Percentiles rank a stretch among this genome's conserved stretches.
These are phyloP conservation scores for Malthinus flaveolus DNA, from an alignment of 2,888 invertebrate genomes.

Conservation along the genomic window DNA sequence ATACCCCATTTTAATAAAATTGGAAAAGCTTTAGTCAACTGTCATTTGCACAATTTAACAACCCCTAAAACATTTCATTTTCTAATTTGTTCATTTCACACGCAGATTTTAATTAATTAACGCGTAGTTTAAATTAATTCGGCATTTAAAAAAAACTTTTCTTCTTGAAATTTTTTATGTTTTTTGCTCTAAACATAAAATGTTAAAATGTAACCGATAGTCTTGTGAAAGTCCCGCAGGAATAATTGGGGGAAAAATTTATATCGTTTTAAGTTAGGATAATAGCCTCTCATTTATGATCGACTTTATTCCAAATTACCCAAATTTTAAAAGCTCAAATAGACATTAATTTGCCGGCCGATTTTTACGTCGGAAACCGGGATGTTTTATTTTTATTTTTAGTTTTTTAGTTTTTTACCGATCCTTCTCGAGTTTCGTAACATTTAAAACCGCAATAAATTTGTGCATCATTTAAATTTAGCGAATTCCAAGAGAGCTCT, in stretches of 20 bases:
- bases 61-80: conserved; percentile 19
- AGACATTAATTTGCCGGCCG: background rate
- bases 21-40: conserved; percentile 6
- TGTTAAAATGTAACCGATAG: background rate
- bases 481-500: conserved; percentile 48
- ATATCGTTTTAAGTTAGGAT: background rate
- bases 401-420: background rate
- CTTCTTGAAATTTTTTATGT: background rate
- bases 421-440: background rate
- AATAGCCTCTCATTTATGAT: background rate
- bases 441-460: background rate
- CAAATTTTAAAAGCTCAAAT: conserved; percentile 1
- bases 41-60: conserved; percentile 14
- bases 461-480: conserved; percentile 19
- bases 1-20: background rate
- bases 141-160: background rate
- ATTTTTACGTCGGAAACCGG: background rate
- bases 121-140: conserved; percentile 22
- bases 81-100: conserved; percentile 23
- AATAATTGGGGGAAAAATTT: background rate
- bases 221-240: background rate
- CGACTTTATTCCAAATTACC: background rate
- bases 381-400: background rate
- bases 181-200: conserved; percentile 1
- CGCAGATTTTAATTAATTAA: conserved; percentile 25